Evolutionary conservation across 1,140 invertebrate genomes (phyloP).

Genomic region (Diorhabda carinulata): DNA sequence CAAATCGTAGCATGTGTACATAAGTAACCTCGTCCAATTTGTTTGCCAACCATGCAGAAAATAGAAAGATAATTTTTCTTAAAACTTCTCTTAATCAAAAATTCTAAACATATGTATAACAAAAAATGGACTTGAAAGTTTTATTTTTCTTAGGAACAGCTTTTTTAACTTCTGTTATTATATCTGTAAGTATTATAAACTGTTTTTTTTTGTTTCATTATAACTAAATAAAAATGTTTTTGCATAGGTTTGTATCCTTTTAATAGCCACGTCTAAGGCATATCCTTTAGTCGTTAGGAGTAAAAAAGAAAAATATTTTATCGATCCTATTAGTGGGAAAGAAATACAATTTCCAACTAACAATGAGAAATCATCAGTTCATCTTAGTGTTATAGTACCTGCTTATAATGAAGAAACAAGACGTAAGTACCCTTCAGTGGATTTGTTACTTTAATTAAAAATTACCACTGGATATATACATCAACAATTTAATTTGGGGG

Average conservation of each 20-base stretch:
- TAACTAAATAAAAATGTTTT: neutral
- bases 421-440: constrained; percentile 58
- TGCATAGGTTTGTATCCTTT: constrained; percentile 56
- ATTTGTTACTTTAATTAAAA: too few relatives aligned
- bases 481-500: too few relatives aligned
- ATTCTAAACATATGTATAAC: neutral
- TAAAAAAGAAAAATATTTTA: constrained; percentile 73
- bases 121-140: neutral
- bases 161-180: constrained; percentile 33
- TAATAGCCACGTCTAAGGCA: constrained; percentile 57
- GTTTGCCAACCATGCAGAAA: neutral
- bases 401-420: constrained; percentile 94
- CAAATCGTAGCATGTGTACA: neutral
- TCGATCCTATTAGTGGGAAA: constrained; percentile 59
- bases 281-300: constrained; percentile 66
- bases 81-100: neutral
- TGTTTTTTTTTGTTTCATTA: neutral
- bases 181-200: constrained; percentile 32
- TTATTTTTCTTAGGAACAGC: constrained; percentile 36
- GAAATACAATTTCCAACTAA: constrained; percentile 69
- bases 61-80: neutral
- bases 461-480: too few relatives aligned
- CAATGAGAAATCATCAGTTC: constrained; percentile 61
- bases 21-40: neutral
- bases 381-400: constrained; percentile 87